Evolutionary conservation across 2,888 invertebrate species (phyloP).

Genomic region (Celastrina argiolus): DNA sequence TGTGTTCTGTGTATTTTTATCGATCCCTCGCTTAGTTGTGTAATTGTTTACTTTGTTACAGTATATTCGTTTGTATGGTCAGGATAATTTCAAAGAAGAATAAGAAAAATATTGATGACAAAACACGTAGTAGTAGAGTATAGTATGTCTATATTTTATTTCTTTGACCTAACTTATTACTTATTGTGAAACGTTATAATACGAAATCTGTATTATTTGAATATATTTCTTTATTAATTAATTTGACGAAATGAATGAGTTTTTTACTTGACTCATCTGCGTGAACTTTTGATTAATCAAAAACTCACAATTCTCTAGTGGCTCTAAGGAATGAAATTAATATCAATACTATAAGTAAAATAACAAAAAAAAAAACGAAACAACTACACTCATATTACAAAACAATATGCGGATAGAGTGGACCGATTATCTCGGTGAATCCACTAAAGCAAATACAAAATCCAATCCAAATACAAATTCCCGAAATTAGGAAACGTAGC

Average conservation of each 20-base stretch:
- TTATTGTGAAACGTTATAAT: neutral
- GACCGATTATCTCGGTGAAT: no score
- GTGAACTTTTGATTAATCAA: neutral
- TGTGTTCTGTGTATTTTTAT: conserved; percentile 1
- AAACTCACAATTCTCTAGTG: neutral
- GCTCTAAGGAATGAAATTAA: neutral
- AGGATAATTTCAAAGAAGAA: no score
- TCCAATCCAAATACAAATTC: no score
- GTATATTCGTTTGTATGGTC: neutral
- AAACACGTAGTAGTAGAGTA: no score
- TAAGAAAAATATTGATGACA: no score
- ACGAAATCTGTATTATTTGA: neutral
- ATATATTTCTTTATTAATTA: neutral
- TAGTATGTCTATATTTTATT: no score
- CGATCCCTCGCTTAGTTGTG: neutral
- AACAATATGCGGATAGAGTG: no score
- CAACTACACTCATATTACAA: no score
- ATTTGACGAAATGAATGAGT: neutral
- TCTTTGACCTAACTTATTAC: no score
- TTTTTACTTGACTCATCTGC: neutral
- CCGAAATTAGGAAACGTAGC: no score
- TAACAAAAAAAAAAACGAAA: neutral
- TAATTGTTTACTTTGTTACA: conserved; percentile 5
- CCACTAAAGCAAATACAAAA: no score
- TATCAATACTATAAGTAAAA: neutral